These are phyloP conservation scores for Acanthurus lineatus DNA, from an alignment of 2,797 vertebrate species.

Conservation along the genomic window DNA sequence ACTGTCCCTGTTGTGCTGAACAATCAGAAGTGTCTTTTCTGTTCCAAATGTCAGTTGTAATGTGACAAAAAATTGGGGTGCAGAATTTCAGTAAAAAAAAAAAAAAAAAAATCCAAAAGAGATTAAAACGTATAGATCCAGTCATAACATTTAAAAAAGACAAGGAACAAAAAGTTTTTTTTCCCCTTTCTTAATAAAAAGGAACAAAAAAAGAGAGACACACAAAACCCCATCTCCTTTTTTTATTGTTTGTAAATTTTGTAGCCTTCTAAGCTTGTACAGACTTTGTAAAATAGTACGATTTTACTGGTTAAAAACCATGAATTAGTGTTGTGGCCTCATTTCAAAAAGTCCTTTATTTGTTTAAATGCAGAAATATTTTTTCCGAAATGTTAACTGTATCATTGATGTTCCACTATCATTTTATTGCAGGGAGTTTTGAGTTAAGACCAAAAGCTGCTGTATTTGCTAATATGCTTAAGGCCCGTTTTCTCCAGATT, in stretches of 20 bases:
- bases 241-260: constrained; percentile 60
- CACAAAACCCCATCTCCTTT: constrained; percentile 18
- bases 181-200: no score
- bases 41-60: constrained; percentile 35
- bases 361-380: constrained; percentile 55
- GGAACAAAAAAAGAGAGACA: no score
- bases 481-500: neutral
- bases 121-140: constrained; percentile 21
- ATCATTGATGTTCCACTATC: constrained; percentile 9
- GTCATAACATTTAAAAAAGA: constrained; percentile 13
- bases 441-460: constrained; percentile 13
- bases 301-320: constrained; percentile 47
- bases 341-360: constrained; percentile 50
- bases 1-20: constrained; percentile 21
- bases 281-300: constrained; percentile 69
- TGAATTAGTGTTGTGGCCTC: constrained; percentile 35
- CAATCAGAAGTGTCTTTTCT: constrained; percentile 48
- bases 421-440: constrained; percentile 38
- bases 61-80: constrained; percentile 34
- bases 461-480: constrained; percentile 12
- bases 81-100: constrained; percentile 56
- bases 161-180: constrained; percentile 44
- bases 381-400: no score
- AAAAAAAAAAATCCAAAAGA: constrained; percentile 45
- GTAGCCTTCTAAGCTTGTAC: constrained; percentile 61